Percentiles rank a stretch among this genome's conserved stretches.
These are phyloP conservation scores for Buathra laborator DNA, from an alignment of 2,888 invertebrate species.

Conservation along the genomic window DNA sequence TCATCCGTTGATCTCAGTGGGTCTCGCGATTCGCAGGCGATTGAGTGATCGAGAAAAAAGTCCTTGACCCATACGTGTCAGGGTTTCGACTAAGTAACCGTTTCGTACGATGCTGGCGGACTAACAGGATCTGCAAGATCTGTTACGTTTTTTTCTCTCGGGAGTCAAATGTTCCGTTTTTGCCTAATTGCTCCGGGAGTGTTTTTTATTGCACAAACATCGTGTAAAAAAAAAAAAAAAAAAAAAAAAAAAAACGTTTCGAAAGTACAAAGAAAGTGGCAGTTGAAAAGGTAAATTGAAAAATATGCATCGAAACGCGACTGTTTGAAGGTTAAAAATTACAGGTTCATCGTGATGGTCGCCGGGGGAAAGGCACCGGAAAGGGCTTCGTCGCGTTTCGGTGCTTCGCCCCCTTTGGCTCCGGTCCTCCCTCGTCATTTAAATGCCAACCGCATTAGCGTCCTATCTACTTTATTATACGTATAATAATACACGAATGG, in stretches of 20 bases:
- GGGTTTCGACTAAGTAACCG: background rate
- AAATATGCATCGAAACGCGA: slow-evolving; percentile 50
- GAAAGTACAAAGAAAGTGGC: slow-evolving; percentile 29
- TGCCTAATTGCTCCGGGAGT: background rate
- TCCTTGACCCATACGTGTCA: slow-evolving; percentile 72
- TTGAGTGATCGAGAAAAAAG: slow-evolving; percentile 73
- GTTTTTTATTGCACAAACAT: background rate
- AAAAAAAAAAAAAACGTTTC: background rate
- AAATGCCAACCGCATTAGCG: slow-evolving; percentile 78
- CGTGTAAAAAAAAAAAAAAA: background rate
- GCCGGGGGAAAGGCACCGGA: slow-evolving; percentile 55
- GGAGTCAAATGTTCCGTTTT: background rate
- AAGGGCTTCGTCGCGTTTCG: slow-evolving; percentile 75
- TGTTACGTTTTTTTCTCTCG: background rate
- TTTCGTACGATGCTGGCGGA: background rate
- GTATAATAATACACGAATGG: background rate
- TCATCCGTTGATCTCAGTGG: background rate
- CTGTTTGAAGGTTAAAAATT: slow-evolving; percentile 63
- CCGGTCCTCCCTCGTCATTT: slow-evolving; percentile 78
- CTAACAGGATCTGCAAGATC: background rate
- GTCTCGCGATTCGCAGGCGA: slow-evolving; percentile 65
- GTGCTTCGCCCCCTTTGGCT: slow-evolving; percentile 71
- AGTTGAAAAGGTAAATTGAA: slow-evolving; percentile 12
- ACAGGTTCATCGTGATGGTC: slow-evolving; percentile 48
- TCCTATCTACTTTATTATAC: slow-evolving; percentile 44